phyloP scores from a whole-genome alignment of 2,113 vertebrate species.

The Anhinga anhinga region DNA sequence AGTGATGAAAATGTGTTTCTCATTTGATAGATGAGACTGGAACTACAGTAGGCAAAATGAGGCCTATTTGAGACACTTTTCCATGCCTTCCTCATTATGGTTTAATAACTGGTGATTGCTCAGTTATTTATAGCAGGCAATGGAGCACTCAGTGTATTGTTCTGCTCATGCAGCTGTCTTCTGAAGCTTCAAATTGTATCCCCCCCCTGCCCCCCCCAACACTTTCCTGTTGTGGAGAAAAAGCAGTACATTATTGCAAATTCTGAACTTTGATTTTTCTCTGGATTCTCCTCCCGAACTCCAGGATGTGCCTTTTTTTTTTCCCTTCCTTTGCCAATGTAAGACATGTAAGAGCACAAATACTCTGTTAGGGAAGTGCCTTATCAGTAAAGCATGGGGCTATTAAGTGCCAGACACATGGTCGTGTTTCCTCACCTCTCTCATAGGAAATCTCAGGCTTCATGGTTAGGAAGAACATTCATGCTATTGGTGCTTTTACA shows the following conservation, averaged over 20 bases:
- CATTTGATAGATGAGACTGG: conserved; percentile 11
- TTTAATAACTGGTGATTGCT: conserved; percentile 60
- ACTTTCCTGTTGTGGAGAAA: neutral
- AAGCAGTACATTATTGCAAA: neutral
- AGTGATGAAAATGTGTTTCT: conserved; percentile 12
- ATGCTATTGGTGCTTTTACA: neutral
- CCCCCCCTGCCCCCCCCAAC: neutral
- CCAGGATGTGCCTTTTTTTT: neutral
- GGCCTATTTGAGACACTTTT: neutral
- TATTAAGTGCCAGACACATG: neutral
- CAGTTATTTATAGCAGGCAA: conserved; percentile 36
- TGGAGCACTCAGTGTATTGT: conserved; percentile 14
- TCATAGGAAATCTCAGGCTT: neutral
- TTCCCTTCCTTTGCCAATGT: conserved; percentile 33
- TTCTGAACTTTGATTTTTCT: neutral
- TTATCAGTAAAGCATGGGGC: neutral
- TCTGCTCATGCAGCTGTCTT: conserved; percentile 36
- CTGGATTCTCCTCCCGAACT: neutral
- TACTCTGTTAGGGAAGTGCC: neutral
- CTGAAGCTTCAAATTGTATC: neutral
- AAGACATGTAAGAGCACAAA: neutral
- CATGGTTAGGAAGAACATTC: neutral
- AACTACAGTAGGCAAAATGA: conserved; percentile 18
- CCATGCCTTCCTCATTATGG: conserved; percentile 41
- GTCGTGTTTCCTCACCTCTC: neutral